Evolutionary conservation across 2,113 vertebrate species (phyloP).

Genomic region (Grantiella picta): DNA sequence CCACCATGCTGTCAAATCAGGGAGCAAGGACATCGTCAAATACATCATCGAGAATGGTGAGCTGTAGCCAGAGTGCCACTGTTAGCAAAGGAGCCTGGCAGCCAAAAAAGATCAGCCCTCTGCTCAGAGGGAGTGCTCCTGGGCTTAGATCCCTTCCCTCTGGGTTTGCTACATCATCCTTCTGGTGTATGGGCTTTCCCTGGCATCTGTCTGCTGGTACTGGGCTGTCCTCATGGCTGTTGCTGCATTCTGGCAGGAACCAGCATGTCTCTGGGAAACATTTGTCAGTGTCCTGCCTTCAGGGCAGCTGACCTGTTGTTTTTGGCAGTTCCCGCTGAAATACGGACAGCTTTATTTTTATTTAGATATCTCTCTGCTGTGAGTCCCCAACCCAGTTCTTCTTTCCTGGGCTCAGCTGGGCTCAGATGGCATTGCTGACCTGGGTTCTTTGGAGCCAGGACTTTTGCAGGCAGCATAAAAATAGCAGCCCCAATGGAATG

Average conservation of each 20-base stretch:
- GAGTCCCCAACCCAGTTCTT: background rate
- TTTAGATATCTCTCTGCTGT: background rate
- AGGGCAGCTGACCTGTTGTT: background rate
- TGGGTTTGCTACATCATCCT: background rate
- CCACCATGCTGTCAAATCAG: conserved; percentile 84
- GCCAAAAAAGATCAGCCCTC: background rate
- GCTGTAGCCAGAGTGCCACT: background rate
- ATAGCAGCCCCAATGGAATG: background rate
- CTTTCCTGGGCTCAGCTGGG: background rate
- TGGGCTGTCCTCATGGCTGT: background rate
- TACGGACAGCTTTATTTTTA: background rate
- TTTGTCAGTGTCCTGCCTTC: background rate
- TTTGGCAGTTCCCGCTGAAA: background rate
- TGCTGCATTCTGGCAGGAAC: background rate
- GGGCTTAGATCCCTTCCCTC: background rate
- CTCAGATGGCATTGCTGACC: background rate
- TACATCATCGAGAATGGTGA: conserved; percentile 90
- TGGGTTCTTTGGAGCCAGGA: background rate
- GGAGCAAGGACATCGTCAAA: conserved; percentile 90
- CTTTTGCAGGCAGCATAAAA: background rate
- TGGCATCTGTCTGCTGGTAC: background rate
- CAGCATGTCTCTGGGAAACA: background rate
- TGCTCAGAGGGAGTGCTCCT: background rate
- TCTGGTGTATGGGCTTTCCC: background rate
- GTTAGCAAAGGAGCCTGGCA: background rate